A percentile compares a stretch with the other conserved stretches of the same genome.
phyloP scores from a whole-genome alignment of 2,888 invertebrate genomes.

The Esperia sulphurella region DNA sequence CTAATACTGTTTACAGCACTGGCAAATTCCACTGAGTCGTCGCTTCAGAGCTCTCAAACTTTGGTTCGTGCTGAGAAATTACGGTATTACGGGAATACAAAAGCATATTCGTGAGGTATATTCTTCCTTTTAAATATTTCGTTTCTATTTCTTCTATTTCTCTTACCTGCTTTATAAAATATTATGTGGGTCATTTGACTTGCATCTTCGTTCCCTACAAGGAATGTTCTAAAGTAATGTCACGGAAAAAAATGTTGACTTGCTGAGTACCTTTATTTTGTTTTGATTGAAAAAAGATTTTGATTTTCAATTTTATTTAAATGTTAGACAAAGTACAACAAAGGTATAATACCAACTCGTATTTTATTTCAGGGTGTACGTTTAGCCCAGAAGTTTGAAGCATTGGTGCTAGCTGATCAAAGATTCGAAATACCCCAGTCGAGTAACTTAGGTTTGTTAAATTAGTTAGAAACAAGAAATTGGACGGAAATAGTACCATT shows the following conservation, averaged over 20 bases:
- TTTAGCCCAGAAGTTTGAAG: slow-evolving; percentile 94
- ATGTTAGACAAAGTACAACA: no score
- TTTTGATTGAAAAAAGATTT: no score
- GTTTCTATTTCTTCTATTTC: neutral
- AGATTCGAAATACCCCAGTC: slow-evolving; percentile 95
- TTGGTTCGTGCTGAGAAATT: slow-evolving; percentile 98
- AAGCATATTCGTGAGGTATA: slow-evolving; percentile 94
- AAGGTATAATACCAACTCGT: no score
- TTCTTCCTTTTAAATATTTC: neutral
- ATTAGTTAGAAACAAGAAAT: no score
- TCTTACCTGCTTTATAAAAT: no score
- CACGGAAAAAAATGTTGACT: no score
- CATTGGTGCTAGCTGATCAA: slow-evolving; percentile 87
- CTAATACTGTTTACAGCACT: slow-evolving; percentile 82
- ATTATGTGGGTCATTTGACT: no score
- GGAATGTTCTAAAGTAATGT: no score
- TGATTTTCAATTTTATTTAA: no score
- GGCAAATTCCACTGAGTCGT: slow-evolving; percentile 97
- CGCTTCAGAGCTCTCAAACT: slow-evolving; percentile 95
- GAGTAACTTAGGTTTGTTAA: slow-evolving; percentile 83
- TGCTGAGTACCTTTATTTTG: no score
- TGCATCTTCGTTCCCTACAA: no score
- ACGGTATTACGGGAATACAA: slow-evolving; percentile 93
- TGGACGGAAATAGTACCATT: no score
- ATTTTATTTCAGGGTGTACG: slow-evolving; percentile 86